phyloP scores from a whole-genome alignment of 2,888 invertebrate genomes.

The Cryptocephalus primarius region DNA sequence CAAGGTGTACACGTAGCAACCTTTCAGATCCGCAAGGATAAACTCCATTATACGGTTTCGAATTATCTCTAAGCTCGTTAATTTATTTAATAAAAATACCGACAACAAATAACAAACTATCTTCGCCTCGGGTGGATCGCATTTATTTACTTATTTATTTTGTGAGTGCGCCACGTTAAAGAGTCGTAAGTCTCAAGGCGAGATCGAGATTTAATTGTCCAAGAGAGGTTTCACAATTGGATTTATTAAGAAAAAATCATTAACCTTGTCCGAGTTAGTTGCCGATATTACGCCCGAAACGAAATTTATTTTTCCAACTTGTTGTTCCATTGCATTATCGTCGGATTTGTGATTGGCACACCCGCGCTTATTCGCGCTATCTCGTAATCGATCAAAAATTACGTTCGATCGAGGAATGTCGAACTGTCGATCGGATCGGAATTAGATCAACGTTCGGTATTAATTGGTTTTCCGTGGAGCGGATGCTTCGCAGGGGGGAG shows the following conservation, averaged over 20 bases:
- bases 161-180: no score
- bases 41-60: no score
- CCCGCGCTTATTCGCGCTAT: slow-evolving; percentile 4
- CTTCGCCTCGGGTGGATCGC: background rate
- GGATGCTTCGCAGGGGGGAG: no score
- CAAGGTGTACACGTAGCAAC: no score
- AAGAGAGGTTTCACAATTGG: slow-evolving; percentile 14
- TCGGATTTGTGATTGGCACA: slow-evolving; percentile 2
- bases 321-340: slow-evolving; percentile 1
- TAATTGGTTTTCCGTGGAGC: no score
- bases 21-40: no score
- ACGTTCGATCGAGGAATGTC: no score
- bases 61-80: no score
- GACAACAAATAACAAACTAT: slow-evolving; percentile 2
- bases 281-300: slow-evolving; percentile 14
- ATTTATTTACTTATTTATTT: background rate
- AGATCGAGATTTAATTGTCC: slow-evolving; percentile 7
- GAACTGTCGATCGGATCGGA: no score
- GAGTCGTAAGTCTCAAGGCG: background rate
- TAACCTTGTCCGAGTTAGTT: slow-evolving; percentile 19
- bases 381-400: no score
- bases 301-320: slow-evolving; percentile 4
- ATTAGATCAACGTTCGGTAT: no score
- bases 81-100: no score
- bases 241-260: slow-evolving; percentile 13